Base-by-base conservation (phyloP, 1,140 invertebrate species). In the Listronotus oregonensis region DNA sequence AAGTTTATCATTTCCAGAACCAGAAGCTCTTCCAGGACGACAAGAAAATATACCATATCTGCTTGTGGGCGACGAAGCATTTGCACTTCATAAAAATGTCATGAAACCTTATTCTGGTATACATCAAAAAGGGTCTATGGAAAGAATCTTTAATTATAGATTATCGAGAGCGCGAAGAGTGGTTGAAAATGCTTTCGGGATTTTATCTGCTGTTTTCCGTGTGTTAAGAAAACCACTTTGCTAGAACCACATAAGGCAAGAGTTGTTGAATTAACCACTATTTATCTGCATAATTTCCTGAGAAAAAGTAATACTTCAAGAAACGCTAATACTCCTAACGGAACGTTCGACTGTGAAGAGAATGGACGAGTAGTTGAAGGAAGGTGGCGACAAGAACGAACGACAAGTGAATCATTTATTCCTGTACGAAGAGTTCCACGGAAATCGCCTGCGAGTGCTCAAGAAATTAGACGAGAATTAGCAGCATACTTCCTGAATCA, bases 151-250 rank as follows among this genome's bases (percentile, higher is more conserved):
- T 49, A 80, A 79, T 51, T 78, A 79, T 49, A 27, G 73, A 7
- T 43, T 78, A 8, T 78, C 72, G 14, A 56, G 73, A 66, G 77
- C 73, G 17, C 47, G 73, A 31, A 66, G 74, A 57, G 73, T 77
- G 11, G 71, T 82, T 14, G 80, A 83, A 73, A 81, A 81, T 73
- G 44, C 52, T 18, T 66, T 68, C 40, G 73, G 66, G 12, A 64
- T 74, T 21, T 27, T 27, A 27, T 1, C 21, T 27, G n/a, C 5
- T 27, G 21, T 27, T 1, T 27, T 27, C 5, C 1, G 21, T 3
- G 21, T 27, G 21, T 27, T 81, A 47, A 47, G 44, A 17, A 47
- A 47, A 47, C 44, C 44, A 14, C 17, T 11, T 17, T 47, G 83
- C 15, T 47, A 3, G 4, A 47, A 47, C 50, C n/a, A 3, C 3